Percentiles rank a stretch among this genome's conserved stretches.
Evolutionary conservation across 1,140 invertebrate genomes (phyloP).

Genomic region (Dreissena rostriformis): DNA sequence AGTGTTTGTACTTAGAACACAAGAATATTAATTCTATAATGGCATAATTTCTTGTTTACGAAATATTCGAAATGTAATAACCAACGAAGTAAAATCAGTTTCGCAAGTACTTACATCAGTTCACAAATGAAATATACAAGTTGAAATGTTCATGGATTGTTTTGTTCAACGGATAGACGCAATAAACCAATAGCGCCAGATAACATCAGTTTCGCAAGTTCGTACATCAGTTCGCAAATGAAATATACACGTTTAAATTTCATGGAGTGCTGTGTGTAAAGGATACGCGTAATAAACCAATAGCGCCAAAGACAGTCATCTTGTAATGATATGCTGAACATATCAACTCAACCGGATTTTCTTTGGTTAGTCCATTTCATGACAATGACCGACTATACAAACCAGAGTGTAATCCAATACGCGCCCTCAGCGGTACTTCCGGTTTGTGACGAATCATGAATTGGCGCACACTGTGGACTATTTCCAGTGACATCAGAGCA

Average conservation of each 20-base stretch:
- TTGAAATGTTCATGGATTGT: not conserved
- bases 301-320: not conserved
- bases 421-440: constrained; percentile 88
- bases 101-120: too few species aligned
- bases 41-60: not conserved
- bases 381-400: not conserved
- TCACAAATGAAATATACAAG: not conserved
- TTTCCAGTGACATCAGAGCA: constrained; percentile 91
- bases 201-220: too few species aligned
- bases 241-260: not conserved
- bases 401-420: constrained; percentile 95
- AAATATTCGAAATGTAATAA: not conserved
- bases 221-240: too few species aligned
- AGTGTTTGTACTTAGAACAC: not conserved
- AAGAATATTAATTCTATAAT: too few species aligned
- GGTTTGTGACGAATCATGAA: constrained; percentile 93
- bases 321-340: not conserved
- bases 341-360: not conserved
- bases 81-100: not conserved
- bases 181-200: not conserved
- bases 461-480: constrained; percentile 90
- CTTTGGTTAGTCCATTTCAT: not conserved
- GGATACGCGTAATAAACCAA: not conserved
- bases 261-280: not conserved
- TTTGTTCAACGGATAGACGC: not conserved